A percentile compares a stretch with the other conserved stretches of the same genome.
phyloP scores from a whole-genome alignment of 2,113 vertebrate species.

The Guaruba guarouba region DNA sequence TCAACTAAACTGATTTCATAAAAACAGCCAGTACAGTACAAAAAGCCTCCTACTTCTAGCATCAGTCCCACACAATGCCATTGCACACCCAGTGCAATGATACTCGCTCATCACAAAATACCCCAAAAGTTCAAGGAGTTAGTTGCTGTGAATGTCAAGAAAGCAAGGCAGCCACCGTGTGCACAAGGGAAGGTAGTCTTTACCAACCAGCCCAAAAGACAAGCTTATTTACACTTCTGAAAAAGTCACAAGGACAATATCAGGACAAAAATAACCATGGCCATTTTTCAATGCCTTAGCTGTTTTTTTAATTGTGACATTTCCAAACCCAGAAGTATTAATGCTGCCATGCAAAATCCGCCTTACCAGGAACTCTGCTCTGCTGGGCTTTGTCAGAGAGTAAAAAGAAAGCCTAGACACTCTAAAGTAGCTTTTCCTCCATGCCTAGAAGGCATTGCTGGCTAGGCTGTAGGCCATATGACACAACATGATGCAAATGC shows the following conservation, averaged over 20 bases:
- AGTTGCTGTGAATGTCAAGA: background rate
- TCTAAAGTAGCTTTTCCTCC: background rate
- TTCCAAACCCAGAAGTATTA: background rate
- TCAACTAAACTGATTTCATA: background rate
- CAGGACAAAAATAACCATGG: rapidly evolving
- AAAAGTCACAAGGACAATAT: background rate
- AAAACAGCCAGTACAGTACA: background rate
- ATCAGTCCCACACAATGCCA: background rate
- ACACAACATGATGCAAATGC: background rate
- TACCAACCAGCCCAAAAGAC: background rate
- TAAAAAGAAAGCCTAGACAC: background rate
- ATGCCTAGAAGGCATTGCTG: background rate
- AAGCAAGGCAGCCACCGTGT: rapidly evolving
- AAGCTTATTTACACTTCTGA: background rate
- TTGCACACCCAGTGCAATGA: background rate
- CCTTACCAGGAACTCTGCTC: background rate
- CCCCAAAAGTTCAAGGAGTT: background rate
- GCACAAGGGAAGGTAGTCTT: background rate
- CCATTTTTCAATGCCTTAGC: background rate
- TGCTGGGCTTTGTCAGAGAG: background rate
- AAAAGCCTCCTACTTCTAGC: background rate
- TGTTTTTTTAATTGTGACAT: background rate
- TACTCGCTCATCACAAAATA: background rate
- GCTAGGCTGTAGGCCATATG: background rate
- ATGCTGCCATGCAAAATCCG: background rate